Conservation (phyloP, 1,140 invertebrate genomes). For the Adoxophyes honmai region DNA sequence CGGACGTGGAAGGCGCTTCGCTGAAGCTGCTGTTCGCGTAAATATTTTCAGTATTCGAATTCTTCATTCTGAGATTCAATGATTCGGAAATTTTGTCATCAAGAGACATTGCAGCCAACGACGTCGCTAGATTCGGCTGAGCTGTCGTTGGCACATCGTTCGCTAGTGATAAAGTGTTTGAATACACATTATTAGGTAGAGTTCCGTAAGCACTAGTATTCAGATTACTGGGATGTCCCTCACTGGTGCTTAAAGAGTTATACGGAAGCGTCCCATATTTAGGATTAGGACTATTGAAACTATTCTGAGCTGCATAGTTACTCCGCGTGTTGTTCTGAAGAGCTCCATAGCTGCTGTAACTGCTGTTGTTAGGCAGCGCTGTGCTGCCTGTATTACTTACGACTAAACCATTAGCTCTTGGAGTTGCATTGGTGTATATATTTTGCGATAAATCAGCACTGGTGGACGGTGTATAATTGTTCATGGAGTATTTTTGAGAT, state of each 20-base stretch:
- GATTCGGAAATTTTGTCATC: slow-evolving; percentile 69
- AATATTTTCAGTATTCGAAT: slow-evolving; percentile 50
- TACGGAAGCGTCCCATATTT: neutral
- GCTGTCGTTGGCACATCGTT: slow-evolving; percentile 20
- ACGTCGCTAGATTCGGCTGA: slow-evolving; percentile 32
- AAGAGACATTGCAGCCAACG: slow-evolving; percentile 57
- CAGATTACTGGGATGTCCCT: neutral
- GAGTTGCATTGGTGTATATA: slow-evolving; percentile 39
- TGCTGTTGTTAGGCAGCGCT: slow-evolving; percentile 22
- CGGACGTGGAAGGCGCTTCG: slow-evolving; percentile 28
- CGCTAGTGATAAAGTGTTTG: slow-evolving; percentile 32
- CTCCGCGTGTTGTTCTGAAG: neutral
- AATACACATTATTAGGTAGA: slow-evolving; percentile 36
- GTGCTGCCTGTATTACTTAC: neutral
- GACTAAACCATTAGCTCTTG: slow-evolving; percentile 25
- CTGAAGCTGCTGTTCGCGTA: slow-evolving; percentile 42
- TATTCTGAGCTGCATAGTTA: slow-evolving; percentile 1
- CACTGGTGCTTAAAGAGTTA: neutral
- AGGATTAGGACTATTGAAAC: neutral
- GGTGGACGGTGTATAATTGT: slow-evolving; percentile 25
- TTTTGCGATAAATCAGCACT: slow-evolving; percentile 21
- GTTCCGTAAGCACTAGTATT: slow-evolving; percentile 28
- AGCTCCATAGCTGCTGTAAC: neutral
- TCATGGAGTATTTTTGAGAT: slow-evolving; percentile 51
- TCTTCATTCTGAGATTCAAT: slow-evolving; percentile 65